These are phyloP conservation scores for Stenichneumon culpator DNA, from an alignment of 2,888 invertebrate species.

Conservation along the genomic window DNA sequence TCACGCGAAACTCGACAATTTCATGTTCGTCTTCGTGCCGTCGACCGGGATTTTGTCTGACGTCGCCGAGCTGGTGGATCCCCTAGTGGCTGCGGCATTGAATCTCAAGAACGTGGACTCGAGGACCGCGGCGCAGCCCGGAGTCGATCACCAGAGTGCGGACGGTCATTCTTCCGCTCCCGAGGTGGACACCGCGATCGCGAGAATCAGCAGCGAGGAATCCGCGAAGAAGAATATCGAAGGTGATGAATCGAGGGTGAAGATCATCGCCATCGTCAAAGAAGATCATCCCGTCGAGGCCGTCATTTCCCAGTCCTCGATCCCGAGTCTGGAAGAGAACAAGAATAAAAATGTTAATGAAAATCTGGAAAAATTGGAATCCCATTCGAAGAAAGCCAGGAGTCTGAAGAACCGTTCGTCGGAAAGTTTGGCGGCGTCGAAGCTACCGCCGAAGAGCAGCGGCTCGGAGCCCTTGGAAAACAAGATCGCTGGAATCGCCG, in stretches of 20 bases:
- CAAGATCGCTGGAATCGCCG: neutral
- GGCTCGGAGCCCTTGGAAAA: constrained; percentile 20
- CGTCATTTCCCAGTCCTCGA: constrained; percentile 14
- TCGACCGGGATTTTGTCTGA: constrained; percentile 75
- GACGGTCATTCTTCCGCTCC: constrained; percentile 38
- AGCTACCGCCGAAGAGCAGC: constrained; percentile 18
- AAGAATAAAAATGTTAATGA: neutral
- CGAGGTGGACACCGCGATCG: constrained; percentile 9
- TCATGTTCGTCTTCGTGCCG: constrained; percentile 89
- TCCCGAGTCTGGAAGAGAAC: constrained; percentile 9
- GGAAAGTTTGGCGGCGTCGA: constrained; percentile 27
- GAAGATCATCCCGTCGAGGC: constrained; percentile 39
- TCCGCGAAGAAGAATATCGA: constrained; percentile 16
- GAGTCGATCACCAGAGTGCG: constrained; percentile 47
- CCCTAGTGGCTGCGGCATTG: constrained; percentile 75
- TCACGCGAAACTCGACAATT: constrained; percentile 91
- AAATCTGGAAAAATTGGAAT: constrained; percentile 14
- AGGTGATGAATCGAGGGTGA: neutral
- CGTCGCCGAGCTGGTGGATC: constrained; percentile 56
- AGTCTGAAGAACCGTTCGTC: constrained; percentile 24
- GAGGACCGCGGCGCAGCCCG: constrained; percentile 34
- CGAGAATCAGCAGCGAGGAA: constrained; percentile 22
- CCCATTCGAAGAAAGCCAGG: constrained; percentile 29
- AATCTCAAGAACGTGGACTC: constrained; percentile 62
- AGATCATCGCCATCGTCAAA: constrained; percentile 58